Conservation (phyloP, 2,888 invertebrate species). For the Drosophila antonietae region DNA sequence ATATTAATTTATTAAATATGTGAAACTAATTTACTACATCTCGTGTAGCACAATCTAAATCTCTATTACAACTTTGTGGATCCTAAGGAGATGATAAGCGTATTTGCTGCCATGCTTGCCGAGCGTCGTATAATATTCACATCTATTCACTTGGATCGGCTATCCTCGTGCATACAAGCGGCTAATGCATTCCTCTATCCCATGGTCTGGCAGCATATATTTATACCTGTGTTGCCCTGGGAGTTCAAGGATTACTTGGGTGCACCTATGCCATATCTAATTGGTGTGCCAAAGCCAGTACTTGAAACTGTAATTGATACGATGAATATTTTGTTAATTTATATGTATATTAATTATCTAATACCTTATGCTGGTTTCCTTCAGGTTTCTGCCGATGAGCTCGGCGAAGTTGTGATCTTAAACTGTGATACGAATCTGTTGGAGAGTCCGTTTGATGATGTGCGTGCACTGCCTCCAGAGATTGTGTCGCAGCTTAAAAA, state of each 20-base stretch:
- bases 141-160: conserved; percentile 93
- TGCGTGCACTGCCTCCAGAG: conserved; percentile 94
- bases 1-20: not conserved
- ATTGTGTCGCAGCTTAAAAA: conserved; percentile 88
- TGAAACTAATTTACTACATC: conserved; percentile 1
- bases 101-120: conserved; percentile 97
- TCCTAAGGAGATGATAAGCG: conserved; percentile 95
- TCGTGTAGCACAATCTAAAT: conserved; percentile 94
- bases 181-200: conserved; percentile 97
- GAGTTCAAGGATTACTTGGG: conserved; percentile 94
- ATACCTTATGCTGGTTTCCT: not conserved
- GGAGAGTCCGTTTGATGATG: conserved; percentile 94
- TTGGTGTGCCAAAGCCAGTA: conserved; percentile 95
- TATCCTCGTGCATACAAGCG: conserved; percentile 97
- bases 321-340: not conserved
- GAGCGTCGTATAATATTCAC: conserved; percentile 97
- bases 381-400: conserved; percentile 89
- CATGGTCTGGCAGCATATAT: conserved; percentile 99
- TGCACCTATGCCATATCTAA: conserved; percentile 99
- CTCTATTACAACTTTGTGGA: conserved; percentile 99
- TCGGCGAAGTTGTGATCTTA: conserved; percentile 97
- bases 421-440: conserved; percentile 96
- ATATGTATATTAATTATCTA: not conserved
- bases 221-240: conserved; percentile 96
- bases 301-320: conserved; percentile 85